These are phyloP conservation scores for Propsilocerus akamusi DNA, from an alignment of 1,140 invertebrate genomes.

Conservation along the genomic window DNA sequence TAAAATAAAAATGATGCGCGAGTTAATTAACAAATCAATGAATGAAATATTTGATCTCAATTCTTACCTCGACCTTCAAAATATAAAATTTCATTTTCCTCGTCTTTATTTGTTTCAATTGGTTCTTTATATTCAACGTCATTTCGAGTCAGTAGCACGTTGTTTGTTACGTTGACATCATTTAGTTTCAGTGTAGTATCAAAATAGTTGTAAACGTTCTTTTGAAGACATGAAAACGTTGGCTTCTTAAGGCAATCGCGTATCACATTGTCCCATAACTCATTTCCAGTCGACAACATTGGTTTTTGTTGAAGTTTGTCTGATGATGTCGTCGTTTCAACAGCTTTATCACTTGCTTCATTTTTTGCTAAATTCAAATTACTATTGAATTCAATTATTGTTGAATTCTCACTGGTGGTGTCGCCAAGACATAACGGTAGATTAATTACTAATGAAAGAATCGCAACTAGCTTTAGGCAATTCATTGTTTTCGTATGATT, in stretches of 20 bases:
- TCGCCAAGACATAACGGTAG: neutral
- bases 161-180: constrained; percentile 47
- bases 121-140: constrained; percentile 32
- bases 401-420: neutral
- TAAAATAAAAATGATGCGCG: no score
- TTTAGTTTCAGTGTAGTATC: constrained; percentile 37
- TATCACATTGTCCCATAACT: constrained; percentile 47
- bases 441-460: constrained; percentile 8
- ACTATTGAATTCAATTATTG: neutral
- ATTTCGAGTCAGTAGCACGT: constrained; percentile 48
- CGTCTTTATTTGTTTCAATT: constrained; percentile 24
- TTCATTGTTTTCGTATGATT: constrained; percentile 5
- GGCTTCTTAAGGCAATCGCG: constrained; percentile 43
- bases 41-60: constrained; percentile 12
- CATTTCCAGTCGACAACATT: constrained; percentile 35
- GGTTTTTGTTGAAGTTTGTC: constrained; percentile 9
- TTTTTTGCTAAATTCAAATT: neutral
- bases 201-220: constrained; percentile 49
- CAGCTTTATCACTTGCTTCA: constrained; percentile 4
- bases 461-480: constrained; percentile 5
- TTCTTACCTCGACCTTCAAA: constrained; percentile 17
- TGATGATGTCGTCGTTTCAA: constrained; percentile 20
- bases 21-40: neutral
- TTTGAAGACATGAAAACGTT: constrained; percentile 52
- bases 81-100: constrained; percentile 14